Base-by-base conservation (phyloP, 64 coral and sea anemone genomes). In the Montipora capricornis region DNA sequence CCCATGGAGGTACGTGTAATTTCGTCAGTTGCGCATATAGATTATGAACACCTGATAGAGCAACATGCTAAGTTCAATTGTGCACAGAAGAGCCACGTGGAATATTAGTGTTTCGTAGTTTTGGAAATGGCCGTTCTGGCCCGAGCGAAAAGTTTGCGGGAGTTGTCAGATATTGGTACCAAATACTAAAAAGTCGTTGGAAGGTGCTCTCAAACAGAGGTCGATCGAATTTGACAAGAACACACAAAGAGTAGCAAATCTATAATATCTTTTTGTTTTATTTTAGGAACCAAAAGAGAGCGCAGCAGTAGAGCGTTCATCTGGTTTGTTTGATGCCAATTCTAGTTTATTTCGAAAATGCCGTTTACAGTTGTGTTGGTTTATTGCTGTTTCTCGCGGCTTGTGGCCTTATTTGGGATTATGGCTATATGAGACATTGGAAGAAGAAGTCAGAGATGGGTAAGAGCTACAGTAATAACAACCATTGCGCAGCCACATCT, bases 361-460 rank as follows among this genome's bases (percentile, higher is more conserved):
- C 97, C 7, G 82, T 98, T 9, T 96, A 74, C 78, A 75, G 70
- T 3, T 93, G 88, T 50, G 75, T 98, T 47, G 97, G 97, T 16
- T 22, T 96, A 80, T 64, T 98, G 59, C 12, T 98, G 17, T 96
- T 98, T 76, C 90, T 96, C 11, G 12, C 94, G 14, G 89, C 94
- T 5, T 95, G 95, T 46, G 97, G 97, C 5, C 83, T 98, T 47
- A 90, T 92, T 52, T 98, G 97, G 97, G 97, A 98, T 73, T 98
- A 98, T 15, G 97, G 97, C 20, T 98, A 98, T 77, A 95, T 91
- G 88, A 96, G 94, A 52, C 94, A 96, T 53, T 98, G 91, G 94
- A 95, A 66, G 59, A 94, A 94, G 44, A 94, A 96, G 1, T 81
- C 97, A 44, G 94, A 96, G 45, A 77, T 98, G 89, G 97, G 97